Base-by-base conservation (phyloP, 2,113 vertebrate genomes). In the Benitochromis conjunctus region DNA sequence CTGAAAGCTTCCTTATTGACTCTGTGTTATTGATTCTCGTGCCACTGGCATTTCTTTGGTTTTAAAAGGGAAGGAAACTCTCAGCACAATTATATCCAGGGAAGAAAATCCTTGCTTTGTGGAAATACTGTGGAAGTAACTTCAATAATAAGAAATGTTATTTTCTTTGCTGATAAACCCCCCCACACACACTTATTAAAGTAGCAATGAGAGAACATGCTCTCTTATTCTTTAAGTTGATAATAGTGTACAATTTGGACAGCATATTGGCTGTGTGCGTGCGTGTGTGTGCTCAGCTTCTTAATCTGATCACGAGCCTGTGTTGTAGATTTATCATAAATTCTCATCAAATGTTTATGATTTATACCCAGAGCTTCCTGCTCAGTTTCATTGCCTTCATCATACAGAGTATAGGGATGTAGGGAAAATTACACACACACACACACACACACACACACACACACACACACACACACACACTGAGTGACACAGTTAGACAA, bases 1-100 rank as follows among this genome's bases (percentile, higher is more conserved):
- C 89, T 62, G 82, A 89, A 90, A 88, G 85, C 89, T 85, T 90
- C 80, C 76, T 90, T 77, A 92, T 80, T 85, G 86, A 88, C 79
- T 83, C 88, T 86, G 81, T 88, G 18, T 88, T 88, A 90, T 91
- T 86, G 88, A 89, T 91, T 76, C 76, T 36, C 46, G 71, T 8
- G 57, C 83, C 83, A 83, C 88, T 93, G 78, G 80, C 71, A 69
- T 86, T 87, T 77, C 81, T 84, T 86, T 69, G 78, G 79, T 91
- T 90, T 91, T 83, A 84, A 92, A 91, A 86, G 69, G 77, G 90
- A 88, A 58, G 82, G 77, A 78, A 85, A 62, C 26, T 80, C 46
- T 4, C 6, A 51, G 36, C 53, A 41, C 62, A 82, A 38, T 80
- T 76, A 76, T 29, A 19, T 51, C 16, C 43, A 51, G 69, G 21